Base-by-base conservation (phyloP, 37 sponge, comb jelly and placozoan species). In the Amphimedon queenslandica region DNA sequence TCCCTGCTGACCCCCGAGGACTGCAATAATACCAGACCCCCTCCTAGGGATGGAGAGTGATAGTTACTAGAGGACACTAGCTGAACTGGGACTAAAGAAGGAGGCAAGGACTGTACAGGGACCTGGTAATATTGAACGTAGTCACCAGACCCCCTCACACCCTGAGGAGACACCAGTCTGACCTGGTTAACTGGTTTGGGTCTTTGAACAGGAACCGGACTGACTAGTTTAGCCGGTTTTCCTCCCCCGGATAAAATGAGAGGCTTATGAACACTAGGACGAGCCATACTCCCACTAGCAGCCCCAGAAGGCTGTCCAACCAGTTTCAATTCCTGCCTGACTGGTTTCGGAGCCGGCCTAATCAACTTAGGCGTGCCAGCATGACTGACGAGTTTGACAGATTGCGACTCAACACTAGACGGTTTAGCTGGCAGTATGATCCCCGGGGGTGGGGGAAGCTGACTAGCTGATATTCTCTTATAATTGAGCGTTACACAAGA, bases 201-300 rank as follows among this genome's bases (percentile, higher is more conserved):
- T n/a, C 27, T 13, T 25, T 11, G 23, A 25, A 6, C 24, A 6
- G 21, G 23, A n/a, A 5, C 27, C 5, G 61, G 28, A 60, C 27
- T 60, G 28, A n/a, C 61, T 60, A 60, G 61, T n/a, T 60, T 60
- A 11, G 21, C 27, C 23, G 61, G 61, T n/a, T 60, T 47, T 8
- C 8, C 53, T 47, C 13, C 13, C 13, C 13, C 13, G 8, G 53
- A 18, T 47, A 18, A 13, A 18, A 47, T 13, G 8, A 47, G 8
- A 47, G 53, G 53, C 8, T 47, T 13, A 18, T 47, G 8, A 47
- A 47, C 13, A 18, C 8, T 18, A 18, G 53, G 53, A 18, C 13
- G 8, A 47, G 8, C 13, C 53, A 47, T 47, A 13, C 53, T 47
- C 13, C 13, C 8, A 47, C 53, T 47, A 47, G 13, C 53, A 18